Evolutionary conservation across 1,140 invertebrate species (phyloP).

Genomic region (Drosophila tsacasi): DNA sequence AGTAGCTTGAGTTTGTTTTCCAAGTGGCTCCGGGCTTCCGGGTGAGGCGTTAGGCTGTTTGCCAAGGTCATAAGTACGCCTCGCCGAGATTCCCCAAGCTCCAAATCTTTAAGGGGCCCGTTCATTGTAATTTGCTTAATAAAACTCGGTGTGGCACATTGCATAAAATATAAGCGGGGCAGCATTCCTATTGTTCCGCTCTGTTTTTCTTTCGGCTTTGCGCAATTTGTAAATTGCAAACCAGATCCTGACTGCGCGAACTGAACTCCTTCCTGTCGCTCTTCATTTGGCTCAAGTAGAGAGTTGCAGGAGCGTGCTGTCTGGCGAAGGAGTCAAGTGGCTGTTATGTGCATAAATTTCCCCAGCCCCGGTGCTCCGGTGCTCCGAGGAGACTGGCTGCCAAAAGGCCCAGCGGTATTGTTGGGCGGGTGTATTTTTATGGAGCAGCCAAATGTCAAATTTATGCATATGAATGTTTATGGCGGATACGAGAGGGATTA

Average conservation of each 20-base stretch:
- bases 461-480: constrained; percentile 60
- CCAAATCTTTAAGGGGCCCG: constrained; percentile 19
- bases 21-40: constrained; percentile 72
- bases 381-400: constrained; percentile 27
- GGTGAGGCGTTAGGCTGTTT: constrained; percentile 72
- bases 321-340: constrained; percentile 33
- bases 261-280: constrained; percentile 33
- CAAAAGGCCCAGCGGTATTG: constrained; percentile 43
- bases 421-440: constrained; percentile 40
- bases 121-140: constrained; percentile 81
- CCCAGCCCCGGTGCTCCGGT: neutral
- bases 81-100: constrained; percentile 56
- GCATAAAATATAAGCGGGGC: constrained; percentile 73
- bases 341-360: constrained; percentile 55
- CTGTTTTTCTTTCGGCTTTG: constrained; percentile 17
- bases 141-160: constrained; percentile 81
- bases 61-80: constrained; percentile 82
- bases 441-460: constrained; percentile 52
- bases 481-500: constrained; percentile 38
- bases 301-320: constrained; percentile 34
- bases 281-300: constrained; percentile 41
- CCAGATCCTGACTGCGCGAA: constrained; percentile 20
- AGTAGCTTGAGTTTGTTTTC: constrained; percentile 68
- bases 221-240: constrained; percentile 76
- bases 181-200: constrained; percentile 57